A percentile compares a stretch with the other conserved stretches of the same genome.
phyloP scores from a whole-genome alignment of 2,888 invertebrate species.

The Drosophila aldrichi region DNA sequence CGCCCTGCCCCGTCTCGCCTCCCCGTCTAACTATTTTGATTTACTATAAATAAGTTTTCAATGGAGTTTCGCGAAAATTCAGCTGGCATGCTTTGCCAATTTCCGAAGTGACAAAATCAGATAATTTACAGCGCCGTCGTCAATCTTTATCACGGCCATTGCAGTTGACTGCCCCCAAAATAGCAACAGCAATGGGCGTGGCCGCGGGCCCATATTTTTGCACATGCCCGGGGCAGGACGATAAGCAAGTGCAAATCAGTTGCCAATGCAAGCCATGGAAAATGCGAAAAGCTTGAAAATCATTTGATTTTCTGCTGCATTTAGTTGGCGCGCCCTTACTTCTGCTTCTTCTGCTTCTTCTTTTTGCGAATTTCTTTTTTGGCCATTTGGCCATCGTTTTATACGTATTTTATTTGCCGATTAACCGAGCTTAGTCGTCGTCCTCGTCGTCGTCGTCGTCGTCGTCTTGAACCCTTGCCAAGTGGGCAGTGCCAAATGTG shows the following conservation, averaged over 20 bases:
- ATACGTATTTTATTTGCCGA: slow-evolving; percentile 67
- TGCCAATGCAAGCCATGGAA: slow-evolving; percentile 52
- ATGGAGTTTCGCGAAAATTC: slow-evolving; percentile 16
- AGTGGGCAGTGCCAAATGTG: slow-evolving; percentile 64
- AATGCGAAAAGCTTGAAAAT: slow-evolving; percentile 51
- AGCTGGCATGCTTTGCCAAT: slow-evolving; percentile 78
- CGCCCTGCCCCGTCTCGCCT: too few relatives aligned
- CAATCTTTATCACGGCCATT: slow-evolving; percentile 80
- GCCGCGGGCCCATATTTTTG: slow-evolving; percentile 44
- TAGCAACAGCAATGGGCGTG: slow-evolving; percentile 60
- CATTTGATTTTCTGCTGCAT: slow-evolving; percentile 77
- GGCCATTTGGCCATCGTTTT: slow-evolving; percentile 32
- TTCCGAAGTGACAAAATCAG: slow-evolving; percentile 84
- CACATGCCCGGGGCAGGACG: slow-evolving; percentile 47
- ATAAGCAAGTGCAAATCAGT: slow-evolving; percentile 78
- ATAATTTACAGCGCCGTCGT: slow-evolving; percentile 83
- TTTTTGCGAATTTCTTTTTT: slow-evolving; percentile 7
- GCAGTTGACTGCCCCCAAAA: slow-evolving; percentile 61
- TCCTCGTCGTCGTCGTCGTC: slow-evolving; percentile 13
- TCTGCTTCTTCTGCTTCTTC: background rate
- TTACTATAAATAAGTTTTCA: slow-evolving; percentile 8
- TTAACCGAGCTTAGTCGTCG: slow-evolving; percentile 64
- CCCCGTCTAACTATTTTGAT: slow-evolving; percentile 1
- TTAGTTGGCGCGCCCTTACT: slow-evolving; percentile 39
- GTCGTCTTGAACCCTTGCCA: slow-evolving; percentile 62